Evolutionary conservation across 1,140 invertebrate species (phyloP).

Genomic region (Hydropsyche tenuis): DNA sequence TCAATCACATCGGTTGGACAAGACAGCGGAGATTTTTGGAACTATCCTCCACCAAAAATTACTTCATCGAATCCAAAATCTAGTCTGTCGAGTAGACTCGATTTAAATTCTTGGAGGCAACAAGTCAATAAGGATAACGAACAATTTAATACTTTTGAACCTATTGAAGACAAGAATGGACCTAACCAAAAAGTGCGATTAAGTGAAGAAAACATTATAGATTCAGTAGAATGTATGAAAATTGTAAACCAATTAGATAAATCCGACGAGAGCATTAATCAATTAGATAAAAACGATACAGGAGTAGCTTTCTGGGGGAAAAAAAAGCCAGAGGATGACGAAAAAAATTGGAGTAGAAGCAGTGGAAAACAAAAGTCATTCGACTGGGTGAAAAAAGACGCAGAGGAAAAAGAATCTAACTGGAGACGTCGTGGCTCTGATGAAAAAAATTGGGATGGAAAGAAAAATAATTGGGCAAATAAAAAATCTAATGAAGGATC

Average conservation of each 20-base stretch:
- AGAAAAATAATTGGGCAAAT: conserved; percentile 7
- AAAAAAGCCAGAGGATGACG: conserved; percentile 28
- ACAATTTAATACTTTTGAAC: not conserved
- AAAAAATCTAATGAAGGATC: not conserved
- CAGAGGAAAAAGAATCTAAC: conserved; percentile 45
- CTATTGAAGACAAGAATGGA: conserved; percentile 17
- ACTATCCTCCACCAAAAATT: conserved; percentile 37
- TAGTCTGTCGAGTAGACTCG: conserved; percentile 30
- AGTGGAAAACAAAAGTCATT: conserved; percentile 13
- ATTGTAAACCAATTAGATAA: conserved; percentile 1
- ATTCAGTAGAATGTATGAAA: conserved; percentile 12
- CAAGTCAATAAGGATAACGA: conserved; percentile 28
- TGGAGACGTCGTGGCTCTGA: conserved; percentile 43
- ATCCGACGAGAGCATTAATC: not conserved
- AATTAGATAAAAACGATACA: not conserved
- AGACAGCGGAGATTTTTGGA: conserved; percentile 43
- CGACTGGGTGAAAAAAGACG: conserved; percentile 34
- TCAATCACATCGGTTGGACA: conserved; percentile 25
- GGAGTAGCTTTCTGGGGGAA: conserved; percentile 20
- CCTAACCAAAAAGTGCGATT: not conserved
- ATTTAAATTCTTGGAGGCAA: conserved; percentile 47
- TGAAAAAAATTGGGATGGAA: conserved; percentile 34
- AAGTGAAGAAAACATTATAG: not conserved
- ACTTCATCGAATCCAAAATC: not conserved
- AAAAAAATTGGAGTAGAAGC: conserved; percentile 22